phyloP scores from a whole-genome alignment of 2,113 vertebrate genomes.

The Baryphthengus martii region DNA sequence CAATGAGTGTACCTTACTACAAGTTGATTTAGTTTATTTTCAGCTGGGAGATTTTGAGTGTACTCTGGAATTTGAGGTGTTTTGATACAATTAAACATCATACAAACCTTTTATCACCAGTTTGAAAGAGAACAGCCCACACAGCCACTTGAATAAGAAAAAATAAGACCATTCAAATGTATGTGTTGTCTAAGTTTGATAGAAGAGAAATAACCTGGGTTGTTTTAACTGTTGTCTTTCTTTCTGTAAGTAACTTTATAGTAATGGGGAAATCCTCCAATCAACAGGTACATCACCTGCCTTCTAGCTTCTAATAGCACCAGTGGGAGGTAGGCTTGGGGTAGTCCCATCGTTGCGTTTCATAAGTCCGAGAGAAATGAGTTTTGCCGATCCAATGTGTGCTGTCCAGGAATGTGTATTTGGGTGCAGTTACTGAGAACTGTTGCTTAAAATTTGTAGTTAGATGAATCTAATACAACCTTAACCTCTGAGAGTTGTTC shows the following conservation, averaged over 20 bases:
- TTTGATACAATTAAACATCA: background rate
- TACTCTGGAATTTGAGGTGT: background rate
- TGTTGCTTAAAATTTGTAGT: background rate
- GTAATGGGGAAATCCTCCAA: slow-evolving; percentile 50
- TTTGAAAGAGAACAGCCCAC: background rate
- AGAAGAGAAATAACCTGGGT: slow-evolving; percentile 25
- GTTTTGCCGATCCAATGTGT: background rate
- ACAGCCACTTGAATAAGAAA: background rate
- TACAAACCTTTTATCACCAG: background rate
- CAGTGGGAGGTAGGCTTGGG: slow-evolving; percentile 50
- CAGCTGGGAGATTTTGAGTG: background rate
- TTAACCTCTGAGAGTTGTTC: background rate
- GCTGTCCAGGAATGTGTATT: background rate
- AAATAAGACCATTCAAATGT: background rate
- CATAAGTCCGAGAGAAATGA: slow-evolving; percentile 10
- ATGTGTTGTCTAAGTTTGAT: slow-evolving; percentile 22
- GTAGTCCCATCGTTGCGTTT: slow-evolving; percentile 2
- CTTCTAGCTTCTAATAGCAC: slow-evolving; percentile 55
- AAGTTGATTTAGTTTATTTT: background rate
- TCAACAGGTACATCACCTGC: slow-evolving; percentile 59
- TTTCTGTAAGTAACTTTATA: slow-evolving; percentile 56
- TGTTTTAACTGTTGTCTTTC: slow-evolving; percentile 50
- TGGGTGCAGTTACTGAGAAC: background rate
- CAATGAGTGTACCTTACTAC: background rate
- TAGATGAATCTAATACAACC: background rate